Conservation (phyloP, 1,140 invertebrate species). For the Aphis craccivora region DNA sequence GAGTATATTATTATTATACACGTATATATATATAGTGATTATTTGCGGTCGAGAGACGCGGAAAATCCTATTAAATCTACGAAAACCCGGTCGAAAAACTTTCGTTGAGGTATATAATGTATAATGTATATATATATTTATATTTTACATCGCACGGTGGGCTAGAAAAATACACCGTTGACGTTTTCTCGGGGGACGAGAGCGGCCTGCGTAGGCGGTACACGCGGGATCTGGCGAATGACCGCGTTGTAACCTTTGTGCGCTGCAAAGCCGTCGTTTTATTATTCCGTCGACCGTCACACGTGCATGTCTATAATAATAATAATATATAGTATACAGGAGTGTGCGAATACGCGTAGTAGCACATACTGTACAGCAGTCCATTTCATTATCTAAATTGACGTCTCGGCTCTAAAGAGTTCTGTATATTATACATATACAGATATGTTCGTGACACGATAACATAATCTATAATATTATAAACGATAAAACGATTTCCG, state of each 20-base stretch:
- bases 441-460: not conserved
- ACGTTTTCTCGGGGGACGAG: not conserved
- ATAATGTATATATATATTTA: not conserved
- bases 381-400: constrained; percentile 16
- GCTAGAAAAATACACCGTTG: not conserved
- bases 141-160: not conserved
- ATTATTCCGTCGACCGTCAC: not conserved
- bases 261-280: not conserved
- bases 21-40: not conserved
- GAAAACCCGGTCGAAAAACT: not conserved
- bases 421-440: not conserved
- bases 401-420: not conserved
- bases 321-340: not conserved
- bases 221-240: not conserved
- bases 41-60: not conserved
- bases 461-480: not conserved
- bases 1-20: not conserved
- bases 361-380: not conserved
- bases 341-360: not conserved
- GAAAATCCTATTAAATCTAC: constrained; percentile 25
- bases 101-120: not conserved
- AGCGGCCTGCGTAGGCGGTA: not conserved
- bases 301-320: not conserved
- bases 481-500: not conserved
- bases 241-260: not conserved